Base-by-base conservation (phyloP, 2,888 invertebrate genomes). In the Sepiola atlantica region DNA sequence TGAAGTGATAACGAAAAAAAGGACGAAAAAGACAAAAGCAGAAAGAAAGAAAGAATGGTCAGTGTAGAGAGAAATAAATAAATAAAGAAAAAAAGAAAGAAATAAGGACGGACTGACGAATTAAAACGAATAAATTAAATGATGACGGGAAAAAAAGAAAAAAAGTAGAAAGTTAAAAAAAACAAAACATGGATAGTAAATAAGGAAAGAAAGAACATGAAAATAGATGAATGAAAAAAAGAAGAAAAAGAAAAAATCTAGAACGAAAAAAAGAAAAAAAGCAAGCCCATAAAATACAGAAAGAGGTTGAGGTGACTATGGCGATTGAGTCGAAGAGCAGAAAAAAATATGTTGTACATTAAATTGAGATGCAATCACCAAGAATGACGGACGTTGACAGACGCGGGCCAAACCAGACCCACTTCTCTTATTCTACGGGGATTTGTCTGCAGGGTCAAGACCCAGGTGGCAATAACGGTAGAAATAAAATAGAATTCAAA, bases 321-420 rank as follows among this genome's bases (percentile, higher is more conserved):
- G 16, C 32, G 32, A 16, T 18, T 32, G 77, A n/a, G 77, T 77
- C 16, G 18, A 14, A 28, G n/a, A 77, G n/a, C 16, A 10, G 77
- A 77, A 32, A 77, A 32, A 77, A 77, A 77, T 77, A 77, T 77
- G n/a, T n/a, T n/a, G 77, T 77, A 77, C 77, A 77, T 77, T 77
- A 77, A 77, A 77, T n/a, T 77, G n/a, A 77, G 77, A 77, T 77
- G 77, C 77, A 77, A 77, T 77, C n/a, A 16, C 16, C 77, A n/a
- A n/a, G n/a, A n/a, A 77, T 77, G 77, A 77, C 77, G 77, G 77
- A 77, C n/a, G 77, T 77, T 77, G 77, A 77, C 77, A 77, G n/a
- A 32, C 14, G n/a, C 14, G 77, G n/a, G 77, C 77, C 77, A 77
- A 16, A 16, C 77, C 12, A 61, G 14, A 18, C 77, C 77, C 77